These are phyloP conservation scores for Halcyon malimbica DNA, from an alignment of 2,113 vertebrate species.

Conservation along the genomic window DNA sequence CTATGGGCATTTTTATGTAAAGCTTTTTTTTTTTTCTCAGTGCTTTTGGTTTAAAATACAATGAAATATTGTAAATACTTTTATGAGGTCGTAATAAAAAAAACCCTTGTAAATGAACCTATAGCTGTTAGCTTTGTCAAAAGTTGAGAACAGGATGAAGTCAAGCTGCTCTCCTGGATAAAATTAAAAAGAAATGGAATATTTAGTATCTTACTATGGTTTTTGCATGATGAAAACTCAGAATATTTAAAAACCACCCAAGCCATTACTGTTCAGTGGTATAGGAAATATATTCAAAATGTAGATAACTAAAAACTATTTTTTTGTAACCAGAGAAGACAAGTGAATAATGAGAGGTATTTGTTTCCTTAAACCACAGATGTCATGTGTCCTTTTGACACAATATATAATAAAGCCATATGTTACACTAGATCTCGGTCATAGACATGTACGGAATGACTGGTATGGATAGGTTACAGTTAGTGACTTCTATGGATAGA, in stretches of 20 bases:
- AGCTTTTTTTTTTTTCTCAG: background rate
- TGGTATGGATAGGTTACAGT: background rate
- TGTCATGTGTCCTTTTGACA: background rate
- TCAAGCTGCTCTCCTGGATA: background rate
- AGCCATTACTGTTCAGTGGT: background rate
- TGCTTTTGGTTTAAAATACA: slow-evolving; percentile 3
- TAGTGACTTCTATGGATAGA: no score
- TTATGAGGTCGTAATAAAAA: background rate
- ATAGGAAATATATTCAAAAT: background rate
- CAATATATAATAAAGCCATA: accelerated
- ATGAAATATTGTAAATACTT: slow-evolving; percentile 39
- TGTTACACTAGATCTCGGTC: accelerated
- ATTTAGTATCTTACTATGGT: background rate
- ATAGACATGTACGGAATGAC: accelerated
- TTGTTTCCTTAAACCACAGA: background rate
- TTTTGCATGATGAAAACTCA: background rate
- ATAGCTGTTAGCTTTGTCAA: background rate
- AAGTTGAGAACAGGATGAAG: background rate
- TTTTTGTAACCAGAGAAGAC: background rate
- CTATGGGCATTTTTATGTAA: slow-evolving; percentile 36
- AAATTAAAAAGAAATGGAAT: background rate
- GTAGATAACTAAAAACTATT: background rate
- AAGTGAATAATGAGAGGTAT: background rate
- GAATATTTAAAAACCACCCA: background rate
- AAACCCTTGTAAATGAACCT: background rate